Conservation (phyloP, 53 echinoderm and acorn worm species). For the Zoroaster sp. region DNA sequence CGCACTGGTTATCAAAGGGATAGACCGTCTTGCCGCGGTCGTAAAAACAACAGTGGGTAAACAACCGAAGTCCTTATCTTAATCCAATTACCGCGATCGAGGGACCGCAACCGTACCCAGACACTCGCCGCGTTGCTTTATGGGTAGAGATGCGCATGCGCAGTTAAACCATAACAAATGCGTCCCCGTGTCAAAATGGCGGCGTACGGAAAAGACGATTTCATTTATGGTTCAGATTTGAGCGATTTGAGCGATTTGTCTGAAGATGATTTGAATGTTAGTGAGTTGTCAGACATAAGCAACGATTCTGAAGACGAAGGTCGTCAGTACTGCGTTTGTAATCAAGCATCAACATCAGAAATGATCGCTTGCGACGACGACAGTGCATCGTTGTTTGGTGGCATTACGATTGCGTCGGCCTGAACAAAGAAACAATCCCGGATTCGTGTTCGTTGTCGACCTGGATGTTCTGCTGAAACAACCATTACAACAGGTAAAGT, state of each 20-base stretch:
- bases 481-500: not conserved
- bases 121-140: too few species aligned
- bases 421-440: not conserved
- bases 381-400: not conserved
- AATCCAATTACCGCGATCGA: too few species aligned
- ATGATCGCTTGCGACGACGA: not conserved
- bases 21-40: too few species aligned
- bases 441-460: slow-evolving; percentile 27
- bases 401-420: not conserved
- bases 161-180: not conserved
- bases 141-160: not conserved
- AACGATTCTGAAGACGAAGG: not conserved
- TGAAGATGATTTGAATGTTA: not conserved
- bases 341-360: not conserved
- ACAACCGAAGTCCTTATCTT: too few species aligned
- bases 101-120: too few species aligned
- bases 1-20: too few species aligned
- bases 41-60: too few species aligned
- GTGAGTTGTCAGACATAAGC: not conserved
- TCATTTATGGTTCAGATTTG: not conserved
- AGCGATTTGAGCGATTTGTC: not conserved
- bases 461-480: not conserved
- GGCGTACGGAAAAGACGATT: not conserved
- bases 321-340: not conserved
- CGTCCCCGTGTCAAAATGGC: not conserved